Conservation (phyloP, 2,113 vertebrate genomes). For the Telmatochromis bifrenatus region DNA sequence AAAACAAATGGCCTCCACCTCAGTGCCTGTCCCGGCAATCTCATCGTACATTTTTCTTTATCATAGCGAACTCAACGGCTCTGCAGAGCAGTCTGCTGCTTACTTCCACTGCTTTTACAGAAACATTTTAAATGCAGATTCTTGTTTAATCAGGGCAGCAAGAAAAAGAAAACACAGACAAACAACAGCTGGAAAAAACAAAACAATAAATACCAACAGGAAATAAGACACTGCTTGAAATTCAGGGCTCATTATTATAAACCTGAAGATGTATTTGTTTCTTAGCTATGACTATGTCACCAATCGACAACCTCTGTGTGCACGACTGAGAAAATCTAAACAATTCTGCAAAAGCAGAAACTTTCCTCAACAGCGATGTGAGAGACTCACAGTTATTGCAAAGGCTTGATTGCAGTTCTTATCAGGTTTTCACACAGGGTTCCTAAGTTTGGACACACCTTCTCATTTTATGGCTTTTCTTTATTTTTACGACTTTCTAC, state of each 20-base stretch:
- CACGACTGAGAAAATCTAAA: neutral
- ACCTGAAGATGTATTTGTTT: neutral
- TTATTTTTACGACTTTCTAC: neutral
- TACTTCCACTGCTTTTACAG: neutral
- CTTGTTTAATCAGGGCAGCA: neutral
- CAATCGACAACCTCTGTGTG: neutral
- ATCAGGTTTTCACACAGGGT: neutral
- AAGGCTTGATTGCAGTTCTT: neutral
- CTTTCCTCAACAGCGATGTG: neutral
- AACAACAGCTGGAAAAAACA: neutral
- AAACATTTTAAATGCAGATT: neutral
- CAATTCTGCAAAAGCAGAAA: neutral
- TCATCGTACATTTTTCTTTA: neutral
- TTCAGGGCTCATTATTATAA: neutral
- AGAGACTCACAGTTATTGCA: neutral
- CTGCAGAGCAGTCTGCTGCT: neutral
- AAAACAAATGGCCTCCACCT: neutral
- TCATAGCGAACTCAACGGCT: neutral
- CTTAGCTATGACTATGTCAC: neutral
- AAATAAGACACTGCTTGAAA: neutral
- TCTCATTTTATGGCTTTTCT: neutral
- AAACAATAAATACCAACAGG: neutral
- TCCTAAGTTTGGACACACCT: neutral
- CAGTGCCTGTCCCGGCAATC: neutral
- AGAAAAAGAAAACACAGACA: neutral